These are phyloP conservation scores for Paracentrotus lividus DNA, from an alignment of 53 echinoderm and acorn worm species.

Conservation along the genomic window DNA sequence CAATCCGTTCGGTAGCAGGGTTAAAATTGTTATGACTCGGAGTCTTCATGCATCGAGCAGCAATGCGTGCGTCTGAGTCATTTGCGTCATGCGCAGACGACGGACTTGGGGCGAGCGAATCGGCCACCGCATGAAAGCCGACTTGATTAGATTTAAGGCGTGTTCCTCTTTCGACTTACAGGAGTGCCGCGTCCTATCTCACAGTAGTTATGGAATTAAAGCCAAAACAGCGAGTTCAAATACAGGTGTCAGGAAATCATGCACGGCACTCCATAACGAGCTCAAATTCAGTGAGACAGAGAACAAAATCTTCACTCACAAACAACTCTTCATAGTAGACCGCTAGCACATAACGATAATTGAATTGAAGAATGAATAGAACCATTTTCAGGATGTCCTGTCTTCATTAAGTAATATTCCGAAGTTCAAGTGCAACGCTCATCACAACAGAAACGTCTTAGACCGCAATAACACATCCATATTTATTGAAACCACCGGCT, in stretches of 20 bases:
- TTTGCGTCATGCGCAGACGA: slow-evolving; percentile 34
- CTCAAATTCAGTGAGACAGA: slow-evolving; percentile 13
- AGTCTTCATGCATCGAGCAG: slow-evolving; percentile 3
- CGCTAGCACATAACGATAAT: neutral
- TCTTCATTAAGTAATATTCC: slow-evolving; percentile 31
- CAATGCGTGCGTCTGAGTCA: slow-evolving; percentile 50
- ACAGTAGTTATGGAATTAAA: slow-evolving; percentile 19
- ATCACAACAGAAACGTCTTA: slow-evolving; percentile 23
- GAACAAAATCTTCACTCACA: neutral
- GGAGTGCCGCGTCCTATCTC: slow-evolving; percentile 37
- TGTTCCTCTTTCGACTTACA: slow-evolving; percentile 42
- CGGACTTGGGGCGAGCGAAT: slow-evolving; percentile 15
- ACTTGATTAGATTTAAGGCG: slow-evolving; percentile 70
- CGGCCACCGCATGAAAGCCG: slow-evolving; percentile 13
- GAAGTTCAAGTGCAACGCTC: slow-evolving; percentile 36
- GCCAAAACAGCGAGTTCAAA: neutral
- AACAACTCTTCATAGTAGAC: slow-evolving; percentile 23
- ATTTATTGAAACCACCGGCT: slow-evolving; percentile 20
- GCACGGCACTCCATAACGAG: slow-evolving; percentile 50
- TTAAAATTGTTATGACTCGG: slow-evolving; percentile 57
- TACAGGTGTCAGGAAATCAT: slow-evolving; percentile 66
- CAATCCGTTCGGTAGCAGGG: slow-evolving; percentile 36
- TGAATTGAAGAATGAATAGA: slow-evolving; percentile 4
- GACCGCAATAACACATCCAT: slow-evolving; percentile 48
- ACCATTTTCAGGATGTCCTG: slow-evolving; percentile 18